Evolutionary conservation across 92 coral and sea anemone species (phyloP).

Genomic region (Zoanthus sociatus): DNA sequence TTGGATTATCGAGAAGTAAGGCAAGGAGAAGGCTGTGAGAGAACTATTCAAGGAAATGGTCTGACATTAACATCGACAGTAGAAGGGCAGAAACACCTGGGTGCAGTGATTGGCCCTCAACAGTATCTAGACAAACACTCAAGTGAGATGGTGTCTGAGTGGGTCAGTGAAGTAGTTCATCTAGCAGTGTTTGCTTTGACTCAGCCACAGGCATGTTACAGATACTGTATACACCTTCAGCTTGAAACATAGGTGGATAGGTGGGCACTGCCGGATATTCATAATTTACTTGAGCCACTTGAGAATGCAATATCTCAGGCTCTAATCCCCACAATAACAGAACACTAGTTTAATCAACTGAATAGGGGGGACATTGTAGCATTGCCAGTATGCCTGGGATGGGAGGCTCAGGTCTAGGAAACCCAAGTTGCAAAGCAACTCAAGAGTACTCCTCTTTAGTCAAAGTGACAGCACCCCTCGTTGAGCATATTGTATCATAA

Average conservation of each 20-base stretch:
- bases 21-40: no score
- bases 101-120: no score
- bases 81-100: no score
- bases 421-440: background rate
- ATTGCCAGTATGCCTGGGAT: background rate
- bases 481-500: slow-evolving; percentile 37
- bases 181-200: background rate
- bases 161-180: no score
- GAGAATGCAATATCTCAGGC: slow-evolving; percentile 4
- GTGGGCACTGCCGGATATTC: background rate
- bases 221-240: slow-evolving; percentile 21
- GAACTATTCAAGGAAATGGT: no score
- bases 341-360: slow-evolving; percentile 14
- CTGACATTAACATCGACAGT: no score
- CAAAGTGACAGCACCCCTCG: background rate
- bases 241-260: background rate
- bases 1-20: no score
- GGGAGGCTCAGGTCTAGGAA: slow-evolving; percentile 1
- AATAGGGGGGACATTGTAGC: slow-evolving; percentile 31
- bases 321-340: background rate
- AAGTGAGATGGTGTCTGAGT: no score
- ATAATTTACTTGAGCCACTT: background rate
- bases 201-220: slow-evolving; percentile 18
- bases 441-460: background rate
- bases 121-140: no score